Conservation (phyloP, 2,888 invertebrate species). For the Neoitamus cyanurus region DNA sequence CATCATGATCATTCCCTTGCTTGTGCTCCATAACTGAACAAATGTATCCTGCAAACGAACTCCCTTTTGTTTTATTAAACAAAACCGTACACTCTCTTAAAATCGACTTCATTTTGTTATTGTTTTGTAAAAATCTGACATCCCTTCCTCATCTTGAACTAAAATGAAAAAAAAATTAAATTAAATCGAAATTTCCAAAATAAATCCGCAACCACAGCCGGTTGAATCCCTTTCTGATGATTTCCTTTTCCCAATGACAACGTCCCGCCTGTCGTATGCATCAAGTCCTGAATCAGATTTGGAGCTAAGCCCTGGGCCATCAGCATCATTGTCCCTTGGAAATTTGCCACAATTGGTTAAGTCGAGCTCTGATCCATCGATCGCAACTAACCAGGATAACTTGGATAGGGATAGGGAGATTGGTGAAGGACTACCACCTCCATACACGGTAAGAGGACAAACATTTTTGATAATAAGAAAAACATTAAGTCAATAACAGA, state of each 20-base stretch:
- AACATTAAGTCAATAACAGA: not conserved
- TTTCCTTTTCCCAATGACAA: conserved; percentile 98
- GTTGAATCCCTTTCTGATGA: conserved; percentile 97
- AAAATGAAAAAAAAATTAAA: too few relatives aligned
- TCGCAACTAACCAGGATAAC: conserved; percentile 92
- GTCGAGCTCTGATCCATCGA: conserved; percentile 93
- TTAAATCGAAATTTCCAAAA: conserved; percentile 34
- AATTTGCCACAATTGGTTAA: conserved; percentile 75
- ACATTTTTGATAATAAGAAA: conserved; percentile 22
- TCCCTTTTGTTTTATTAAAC: not conserved
- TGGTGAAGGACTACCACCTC: conserved; percentile 78
- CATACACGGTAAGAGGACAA: conserved; percentile 80
- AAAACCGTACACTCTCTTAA: not conserved
- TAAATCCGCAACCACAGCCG: conserved; percentile 72
- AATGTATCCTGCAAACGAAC: not conserved
- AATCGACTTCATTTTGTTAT: not conserved
- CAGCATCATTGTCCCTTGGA: conserved; percentile 70
- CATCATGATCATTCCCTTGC: conserved; percentile 66
- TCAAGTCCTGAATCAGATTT: conserved; percentile 96
- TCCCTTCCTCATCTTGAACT: not conserved
- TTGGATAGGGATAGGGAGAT: conserved; percentile 75
- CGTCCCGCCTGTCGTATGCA: conserved; percentile 92
- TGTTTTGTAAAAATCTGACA: not conserved
- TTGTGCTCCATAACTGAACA: conserved; percentile 55
- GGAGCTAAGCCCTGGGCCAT: conserved; percentile 83